Base-by-base conservation (phyloP, 2,797 vertebrate species). In the Eospalax fontanierii region DNA sequence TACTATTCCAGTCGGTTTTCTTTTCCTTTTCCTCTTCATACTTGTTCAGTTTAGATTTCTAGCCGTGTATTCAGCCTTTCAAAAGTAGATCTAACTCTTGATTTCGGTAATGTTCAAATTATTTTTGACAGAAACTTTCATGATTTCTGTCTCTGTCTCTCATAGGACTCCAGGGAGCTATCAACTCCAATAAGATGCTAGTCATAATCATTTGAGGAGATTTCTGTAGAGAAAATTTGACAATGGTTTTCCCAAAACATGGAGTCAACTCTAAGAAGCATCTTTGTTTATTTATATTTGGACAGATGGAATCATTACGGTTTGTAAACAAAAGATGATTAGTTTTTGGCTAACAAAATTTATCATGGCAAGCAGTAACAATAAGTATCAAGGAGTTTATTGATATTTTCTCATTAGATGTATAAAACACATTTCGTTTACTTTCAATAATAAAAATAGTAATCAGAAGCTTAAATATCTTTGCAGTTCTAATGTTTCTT, bases 11-110 rank as follows among this genome's bases (percentile, higher is more conserved):
- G 66, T 82, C 61, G 76, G n/a, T 16, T 79, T 87, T 26, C 35
- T 87, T 73, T 81, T 66, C 12, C 3, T 68, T 81, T 84, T 89
- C 16, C 15, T 19, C 76, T 43, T 22, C 22, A 89, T 89, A 57
- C 80, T 94, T 26, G 91, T 65, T 87, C 59, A 59, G 71, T 86
- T 89, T 85, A 74, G 14, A 54, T 90, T 93, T 66, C 73, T 71
- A 16, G 40, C 86, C 18, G 63, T 86, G 0, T 70, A 78, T 21
- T 46, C 18, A 50, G 66, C 9, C 65, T 57, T 65, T 89, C 26
- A 24, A 75, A 92, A 75, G 63, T 18, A 68, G 30, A 6, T 89
- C 10, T 90, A 66, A 71, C 19, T 26, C 33, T 66, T 59, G 12
- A 86, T 92, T 89, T 89, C 30, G 68, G 21, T 89, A 15, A 87